Conservation (phyloP, 1,140 invertebrate species). For the Stegodyphus dumicola region DNA sequence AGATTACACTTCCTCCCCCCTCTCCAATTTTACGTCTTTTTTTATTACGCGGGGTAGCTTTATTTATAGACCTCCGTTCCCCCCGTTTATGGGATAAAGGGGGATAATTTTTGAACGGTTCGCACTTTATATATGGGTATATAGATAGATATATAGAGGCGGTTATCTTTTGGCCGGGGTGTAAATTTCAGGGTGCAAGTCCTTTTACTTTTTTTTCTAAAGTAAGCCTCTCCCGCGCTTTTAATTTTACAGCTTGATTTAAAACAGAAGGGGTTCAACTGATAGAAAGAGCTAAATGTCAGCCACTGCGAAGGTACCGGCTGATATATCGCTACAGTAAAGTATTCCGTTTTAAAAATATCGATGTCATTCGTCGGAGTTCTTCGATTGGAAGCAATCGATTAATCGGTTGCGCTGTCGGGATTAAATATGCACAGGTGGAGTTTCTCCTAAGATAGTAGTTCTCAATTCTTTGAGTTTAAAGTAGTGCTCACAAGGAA, state of each 20-base stretch:
- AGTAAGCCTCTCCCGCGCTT: conserved; percentile 20
- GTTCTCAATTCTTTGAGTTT: too few species aligned
- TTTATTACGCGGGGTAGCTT: conserved; percentile 37
- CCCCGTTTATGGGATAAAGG: conserved; percentile 41
- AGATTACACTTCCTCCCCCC: background rate
- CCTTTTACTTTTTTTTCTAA: conserved; percentile 1
- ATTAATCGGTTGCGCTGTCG: background rate
- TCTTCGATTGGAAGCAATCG: conserved; percentile 3
- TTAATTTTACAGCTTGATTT: conserved; percentile 58
- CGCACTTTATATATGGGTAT: background rate
- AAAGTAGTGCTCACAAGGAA: too few species aligned
- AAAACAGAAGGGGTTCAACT: conserved; percentile 17
- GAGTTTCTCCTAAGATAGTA: too few species aligned
- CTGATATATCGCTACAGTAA: conserved; percentile 26
- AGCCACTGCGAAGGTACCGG: background rate
- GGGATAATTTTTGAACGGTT: conserved; percentile 51
- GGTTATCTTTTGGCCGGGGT: conserved; percentile 38
- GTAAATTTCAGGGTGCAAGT: conserved; percentile 32
- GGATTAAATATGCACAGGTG: too few species aligned
- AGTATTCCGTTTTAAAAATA: conserved; percentile 11
- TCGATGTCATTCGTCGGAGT: background rate
- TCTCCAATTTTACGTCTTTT: conserved; percentile 43
- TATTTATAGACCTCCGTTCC: conserved; percentile 25
- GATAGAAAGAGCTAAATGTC: conserved; percentile 27
- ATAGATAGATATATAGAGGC: conserved; percentile 38